phyloP scores from a whole-genome alignment of 2,888 invertebrate genomes.

The Eupithecia abbreviata region DNA sequence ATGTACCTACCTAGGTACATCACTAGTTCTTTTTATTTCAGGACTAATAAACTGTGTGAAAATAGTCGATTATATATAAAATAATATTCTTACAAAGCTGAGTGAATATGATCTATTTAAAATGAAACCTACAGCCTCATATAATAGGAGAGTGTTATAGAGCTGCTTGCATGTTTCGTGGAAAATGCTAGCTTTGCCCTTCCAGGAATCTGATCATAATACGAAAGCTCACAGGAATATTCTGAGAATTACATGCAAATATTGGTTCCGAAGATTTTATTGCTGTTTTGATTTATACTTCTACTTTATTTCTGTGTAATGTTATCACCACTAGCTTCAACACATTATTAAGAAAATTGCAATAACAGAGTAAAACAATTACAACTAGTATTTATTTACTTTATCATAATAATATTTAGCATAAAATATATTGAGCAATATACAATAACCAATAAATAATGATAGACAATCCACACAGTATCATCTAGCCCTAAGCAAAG shows the following conservation, averaged over 20 bases:
- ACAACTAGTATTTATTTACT: too few relatives aligned
- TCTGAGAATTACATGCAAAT: background rate
- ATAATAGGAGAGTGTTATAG: background rate
- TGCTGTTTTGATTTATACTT: background rate
- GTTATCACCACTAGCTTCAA: background rate
- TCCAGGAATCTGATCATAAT: background rate
- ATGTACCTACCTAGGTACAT: too few relatives aligned
- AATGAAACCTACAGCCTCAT: background rate
- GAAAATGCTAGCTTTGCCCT: background rate
- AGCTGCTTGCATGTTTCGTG: background rate
- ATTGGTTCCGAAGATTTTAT: background rate
- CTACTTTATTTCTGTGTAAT: background rate
- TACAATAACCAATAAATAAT: background rate
- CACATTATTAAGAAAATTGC: background rate
- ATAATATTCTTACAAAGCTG: background rate
- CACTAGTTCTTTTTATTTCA: too few relatives aligned
- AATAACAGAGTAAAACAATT: too few relatives aligned
- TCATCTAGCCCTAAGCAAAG: background rate
- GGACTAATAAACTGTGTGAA: background rate
- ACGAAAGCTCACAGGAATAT: conserved; percentile 2
- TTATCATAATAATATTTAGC: background rate
- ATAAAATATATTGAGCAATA: background rate
- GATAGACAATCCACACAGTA: background rate
- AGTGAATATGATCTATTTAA: background rate
- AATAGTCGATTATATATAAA: background rate